Base-by-base conservation (phyloP, 2,888 invertebrate species). In the Nezara viridula region DNA sequence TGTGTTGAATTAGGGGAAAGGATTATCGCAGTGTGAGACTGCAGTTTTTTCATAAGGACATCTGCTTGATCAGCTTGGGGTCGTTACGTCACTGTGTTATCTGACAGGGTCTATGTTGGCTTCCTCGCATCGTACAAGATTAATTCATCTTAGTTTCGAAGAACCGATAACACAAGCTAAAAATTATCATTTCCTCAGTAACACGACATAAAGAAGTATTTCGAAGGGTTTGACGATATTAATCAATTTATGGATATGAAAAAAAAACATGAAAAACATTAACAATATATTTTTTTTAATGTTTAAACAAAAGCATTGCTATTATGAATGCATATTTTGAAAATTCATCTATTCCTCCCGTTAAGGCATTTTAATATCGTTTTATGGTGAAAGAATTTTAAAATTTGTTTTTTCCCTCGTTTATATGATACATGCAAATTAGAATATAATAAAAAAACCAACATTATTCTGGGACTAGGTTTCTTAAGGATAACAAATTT, bases 21-120 rank as follows among this genome's bases (percentile, higher is more conserved):
- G 44, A 14, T 44, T 81, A 81, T 81, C 81, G 81, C 81, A 44
- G 44, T 81, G 81, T 81, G 81, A 81, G 81, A 81, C 81, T 81
- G 81, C 81, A 81, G 81, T 81, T 81, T 81, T 81, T 81, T 81
- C 81, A 81, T 60, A n/a, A 44, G 77, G 37, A 81, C 81, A 81
- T 81, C 81, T 81, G 81, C 81, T 81, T 44, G 44, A 81, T 81
- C 81, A 81, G 81, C 81, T n/a, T 81, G 44, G 40, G 81, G 81
- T 3, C 44, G 44, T 81, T 81, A n/a, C n/a, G 81, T 81, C 77
- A 77, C 40, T 5, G 19, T 24, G 16, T 19, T 81, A 81, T 81
- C 81, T 81, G 81, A n/a, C 81, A 37, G 66, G 32, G 66, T 6
- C 37, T 37, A 73, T 6, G 19, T 37, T 73, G 66, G 32, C 32